phyloP scores from a whole-genome alignment of 92 coral and sea anemone species.

The Muricea muricata region DNA sequence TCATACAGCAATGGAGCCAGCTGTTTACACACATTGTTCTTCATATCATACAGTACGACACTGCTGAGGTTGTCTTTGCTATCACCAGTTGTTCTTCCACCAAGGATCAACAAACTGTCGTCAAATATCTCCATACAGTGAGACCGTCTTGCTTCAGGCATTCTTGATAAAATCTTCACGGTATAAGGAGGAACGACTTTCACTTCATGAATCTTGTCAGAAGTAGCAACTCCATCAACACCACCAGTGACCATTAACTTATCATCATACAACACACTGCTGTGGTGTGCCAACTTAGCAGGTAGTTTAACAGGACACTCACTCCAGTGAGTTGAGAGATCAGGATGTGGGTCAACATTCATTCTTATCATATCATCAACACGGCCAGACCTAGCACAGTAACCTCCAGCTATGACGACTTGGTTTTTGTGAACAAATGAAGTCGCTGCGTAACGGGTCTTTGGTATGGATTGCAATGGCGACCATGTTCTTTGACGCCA shows the following conservation, averaged over 20 bases:
- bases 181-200: background rate
- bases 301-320: background rate
- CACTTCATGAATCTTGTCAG: background rate
- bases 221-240: background rate
- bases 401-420: background rate
- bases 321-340: background rate
- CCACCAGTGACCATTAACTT: background rate
- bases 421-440: background rate
- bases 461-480: background rate
- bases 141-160: background rate
- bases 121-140: background rate
- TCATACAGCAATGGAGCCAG: background rate
- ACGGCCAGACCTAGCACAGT: background rate
- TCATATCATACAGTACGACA: background rate
- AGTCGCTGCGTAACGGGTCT: background rate
- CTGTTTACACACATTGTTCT: background rate
- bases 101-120: background rate
- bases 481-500: slow-evolving; percentile 12
- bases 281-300: background rate
- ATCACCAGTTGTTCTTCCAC: background rate
- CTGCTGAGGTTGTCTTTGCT: background rate
- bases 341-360: background rate
- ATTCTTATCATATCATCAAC: background rate
- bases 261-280: background rate
- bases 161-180: background rate